Percentiles rank a stretch among this genome's conserved stretches.
Evolutionary conservation across 2,113 vertebrate species (phyloP).

Genomic region (Epinephelus moara): DNA sequence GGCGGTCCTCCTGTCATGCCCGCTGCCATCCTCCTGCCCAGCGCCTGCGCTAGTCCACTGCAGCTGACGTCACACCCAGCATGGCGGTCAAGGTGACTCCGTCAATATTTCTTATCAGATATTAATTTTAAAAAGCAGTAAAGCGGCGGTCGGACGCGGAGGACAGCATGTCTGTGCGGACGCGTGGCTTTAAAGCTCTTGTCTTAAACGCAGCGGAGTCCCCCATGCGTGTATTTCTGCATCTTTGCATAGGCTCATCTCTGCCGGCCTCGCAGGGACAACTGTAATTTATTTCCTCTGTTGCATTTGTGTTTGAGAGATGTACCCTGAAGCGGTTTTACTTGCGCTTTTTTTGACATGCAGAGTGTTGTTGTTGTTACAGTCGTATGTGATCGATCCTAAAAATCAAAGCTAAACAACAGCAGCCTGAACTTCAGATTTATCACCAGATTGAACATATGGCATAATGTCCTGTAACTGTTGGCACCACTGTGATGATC

Average conservation of each 20-base stretch:
- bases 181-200: constrained; percentile 20
- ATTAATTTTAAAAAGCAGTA: constrained; percentile 55
- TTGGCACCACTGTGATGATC: neutral
- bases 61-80: constrained; percentile 89
- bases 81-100: constrained; percentile 99
- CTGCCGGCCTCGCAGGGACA: constrained; percentile 60
- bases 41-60: constrained; percentile 85
- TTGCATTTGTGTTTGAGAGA: constrained; percentile 37
- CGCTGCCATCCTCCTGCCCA: constrained; percentile 57
- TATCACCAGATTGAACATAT: constrained; percentile 10
- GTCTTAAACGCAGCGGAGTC: constrained; percentile 24
- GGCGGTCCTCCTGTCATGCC: constrained; percentile 40
- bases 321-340: neutral
- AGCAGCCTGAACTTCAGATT: constrained; percentile 38
- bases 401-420: constrained; percentile 46
- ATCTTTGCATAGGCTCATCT: constrained; percentile 65
- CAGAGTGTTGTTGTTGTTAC: constrained; percentile 1
- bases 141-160: constrained; percentile 37
- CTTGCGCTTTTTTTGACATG: constrained; percentile 13
- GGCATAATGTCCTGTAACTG: neutral
- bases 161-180: constrained; percentile 27
- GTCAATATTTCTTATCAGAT: constrained; percentile 80
- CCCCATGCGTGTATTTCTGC: constrained; percentile 37
- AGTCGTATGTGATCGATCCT: constrained; percentile 30
- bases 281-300: constrained; percentile 58